Base-by-base conservation (phyloP, 2,888 invertebrate genomes). In the Lithophane leautieri region DNA sequence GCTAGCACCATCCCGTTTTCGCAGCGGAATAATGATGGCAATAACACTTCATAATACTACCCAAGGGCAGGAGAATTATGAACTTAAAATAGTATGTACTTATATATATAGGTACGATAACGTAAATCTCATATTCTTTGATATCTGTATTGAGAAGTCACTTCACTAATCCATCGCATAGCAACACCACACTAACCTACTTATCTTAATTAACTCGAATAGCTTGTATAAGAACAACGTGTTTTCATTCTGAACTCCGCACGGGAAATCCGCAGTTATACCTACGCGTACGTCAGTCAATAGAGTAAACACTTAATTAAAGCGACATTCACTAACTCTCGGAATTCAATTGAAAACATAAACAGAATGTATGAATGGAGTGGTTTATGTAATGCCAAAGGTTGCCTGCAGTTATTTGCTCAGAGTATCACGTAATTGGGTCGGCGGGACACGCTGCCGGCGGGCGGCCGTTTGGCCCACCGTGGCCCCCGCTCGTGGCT, bases 371-470 rank as follows among this genome's bases (percentile, higher is more conserved):
- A 56, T 61, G 76, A 69, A 72, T 84, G 66, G 42, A 62, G 44
- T 54, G 66, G 8, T 25, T 71, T 65, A 56, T 65, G 65, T 47
- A 42, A 67, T 56, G 67, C 54, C 47, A 54, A 44, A 82, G 42
- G 67, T 58, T 52, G 80, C 58, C 79, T 61, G 79, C 73, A 79
- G 61, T 73, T 66, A 71, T 76, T 78, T 73, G 77, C 70, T 78
- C 50, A 62, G 58, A 76, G 73, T 70, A 67, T 63, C 76, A 81
- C 77, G 79, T 79, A 79, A 77, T 66, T 72, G 70, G 62, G 85
- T 76, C 77, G 77, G 52, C 73, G 70, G 60, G 61, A 16, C 79
- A 25, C 50, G 40, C 28, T 22, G 58, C 50, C 22, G 42, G 44
- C 58, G 58, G 34, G 3, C 62, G 47, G 52, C 9, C 50, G 9